A percentile compares a stretch with the other conserved stretches of the same genome.
Evolutionary conservation across 2,888 invertebrate genomes (phyloP).

Genomic region (Ornithoptera alexandrae): DNA sequence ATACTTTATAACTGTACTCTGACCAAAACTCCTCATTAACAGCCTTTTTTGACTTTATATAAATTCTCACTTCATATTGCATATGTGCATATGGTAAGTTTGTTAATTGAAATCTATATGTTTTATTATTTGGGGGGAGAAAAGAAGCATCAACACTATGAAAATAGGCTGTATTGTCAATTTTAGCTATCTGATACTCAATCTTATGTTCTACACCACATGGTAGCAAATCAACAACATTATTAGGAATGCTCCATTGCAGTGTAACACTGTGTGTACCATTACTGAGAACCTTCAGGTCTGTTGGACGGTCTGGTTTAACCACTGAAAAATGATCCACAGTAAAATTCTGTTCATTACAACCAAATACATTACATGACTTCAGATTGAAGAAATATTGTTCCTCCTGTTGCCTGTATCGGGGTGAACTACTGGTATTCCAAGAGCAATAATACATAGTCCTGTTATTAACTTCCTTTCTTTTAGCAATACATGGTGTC

Average conservation of each 20-base stretch:
- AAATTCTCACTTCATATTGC: constrained; percentile 86
- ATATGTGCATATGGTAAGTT: constrained; percentile 83
- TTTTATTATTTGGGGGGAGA: constrained; percentile 57
- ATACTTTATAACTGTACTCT: constrained; percentile 78
- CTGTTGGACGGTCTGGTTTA: constrained; percentile 58
- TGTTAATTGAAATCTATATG: constrained; percentile 69
- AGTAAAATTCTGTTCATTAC: constrained; percentile 65
- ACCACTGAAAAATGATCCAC: constrained; percentile 81
- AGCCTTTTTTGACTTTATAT: constrained; percentile 79
- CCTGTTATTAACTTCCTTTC: constrained; percentile 35
- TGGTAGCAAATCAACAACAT: constrained; percentile 56
- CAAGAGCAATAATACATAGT: constrained; percentile 51
- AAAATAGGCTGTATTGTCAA: constrained; percentile 64
- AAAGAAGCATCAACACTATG: constrained; percentile 61
- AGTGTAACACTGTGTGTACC: constrained; percentile 62
- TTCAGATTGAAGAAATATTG: constrained; percentile 80
- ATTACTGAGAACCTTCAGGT: constrained; percentile 50
- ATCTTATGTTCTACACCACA: constrained; percentile 66
- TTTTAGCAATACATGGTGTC: constrained; percentile 44
- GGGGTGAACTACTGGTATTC: constrained; percentile 54
- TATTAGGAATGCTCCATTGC: constrained; percentile 61
- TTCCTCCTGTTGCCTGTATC: constrained; percentile 70
- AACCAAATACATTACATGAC: constrained; percentile 83
- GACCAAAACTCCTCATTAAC: constrained; percentile 85
- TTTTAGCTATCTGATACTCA: constrained; percentile 72